Conservation (phyloP, 1,140 invertebrate genomes). For the Campodea augens region DNA sequence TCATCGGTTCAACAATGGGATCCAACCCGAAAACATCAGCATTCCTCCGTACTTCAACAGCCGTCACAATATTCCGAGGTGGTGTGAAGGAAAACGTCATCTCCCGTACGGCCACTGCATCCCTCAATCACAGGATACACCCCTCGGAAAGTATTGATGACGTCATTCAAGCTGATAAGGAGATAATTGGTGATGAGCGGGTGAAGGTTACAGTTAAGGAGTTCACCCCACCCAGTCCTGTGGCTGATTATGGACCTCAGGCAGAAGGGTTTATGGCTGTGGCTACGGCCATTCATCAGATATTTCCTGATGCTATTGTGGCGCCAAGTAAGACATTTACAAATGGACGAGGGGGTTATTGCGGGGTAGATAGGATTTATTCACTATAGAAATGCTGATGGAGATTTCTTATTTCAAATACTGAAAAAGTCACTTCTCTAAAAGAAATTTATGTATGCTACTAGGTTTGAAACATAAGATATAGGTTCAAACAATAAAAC, state of each 20-base stretch:
- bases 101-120: slow-evolving; percentile 28
- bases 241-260: slow-evolving; percentile 25
- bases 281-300: slow-evolving; percentile 26
- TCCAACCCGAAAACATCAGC: slow-evolving; percentile 24
- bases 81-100: slow-evolving; percentile 34
- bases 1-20: slow-evolving; percentile 24
- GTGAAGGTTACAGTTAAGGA: slow-evolving; percentile 23
- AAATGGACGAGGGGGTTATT: too few species aligned
- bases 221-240: slow-evolving; percentile 24
- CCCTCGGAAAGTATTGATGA: slow-evolving; percentile 28
- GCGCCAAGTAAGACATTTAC: slow-evolving; percentile 30
- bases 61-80: slow-evolving; percentile 31
- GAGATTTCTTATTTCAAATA: too few species aligned
- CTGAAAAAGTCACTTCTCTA: too few species aligned
- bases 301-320: slow-evolving; percentile 26
- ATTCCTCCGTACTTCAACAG: slow-evolving; percentile 31
- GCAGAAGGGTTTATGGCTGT: slow-evolving; percentile 28
- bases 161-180: slow-evolving; percentile 28
- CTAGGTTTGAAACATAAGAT: too few species aligned
- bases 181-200: slow-evolving; percentile 27
- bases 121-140: slow-evolving; percentile 35
- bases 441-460: too few species aligned
- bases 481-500: too few species aligned
- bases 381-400: too few species aligned
- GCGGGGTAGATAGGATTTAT: too few species aligned